Base-by-base conservation (phyloP, 2,113 vertebrate genomes). In the Anser brachyrhynchus region DNA sequence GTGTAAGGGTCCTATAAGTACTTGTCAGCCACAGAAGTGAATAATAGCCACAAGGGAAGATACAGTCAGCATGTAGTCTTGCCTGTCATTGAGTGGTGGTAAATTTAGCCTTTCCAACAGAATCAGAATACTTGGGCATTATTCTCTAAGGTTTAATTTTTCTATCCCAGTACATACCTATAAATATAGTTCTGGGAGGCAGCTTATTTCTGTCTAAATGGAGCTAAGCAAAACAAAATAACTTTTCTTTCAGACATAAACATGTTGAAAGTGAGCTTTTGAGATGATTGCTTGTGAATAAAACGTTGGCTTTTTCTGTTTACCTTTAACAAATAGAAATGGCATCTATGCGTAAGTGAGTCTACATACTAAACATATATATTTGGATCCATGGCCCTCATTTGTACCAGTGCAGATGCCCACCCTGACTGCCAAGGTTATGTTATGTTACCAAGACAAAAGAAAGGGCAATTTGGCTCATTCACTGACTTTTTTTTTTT, bases 221-320 rank as follows among this genome's bases (percentile, higher is more conserved):
- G 72, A 92, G 41, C 18, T 13, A 79, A 41, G 71, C 39, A 73
- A 87, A 95, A 95, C 58, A 92, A 89, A 66, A n/a, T 39, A 72
- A 54, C 81, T 44, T 73, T 78, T 72, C 18, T 84, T 72, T 65
- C 28, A 49, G 73, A 41, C 2, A 18, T 8, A 92, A 89, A 88
- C 1, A 29, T 17, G 2, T 46, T 74, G 37, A 71, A 92, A 91
- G 78, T 62, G 66, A 87, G 62, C 62, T 65, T 65, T 65, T 29
- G 39, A 65, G 62, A 65, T 65, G 39, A 65, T 29, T 41, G 37
- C 26, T 35, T 67, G 62, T 66, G 77, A 54, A 31, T 67, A 52
- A 81, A 92, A 81, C 9, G 43, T 18, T 77, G 59, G 5, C 6
- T 76, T 90, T 66, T 82, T 66, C 77, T 90, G 21, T 79, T 93